Conservation (phyloP, 2,113 vertebrate genomes). For the Callithrix jacchus region DNA sequence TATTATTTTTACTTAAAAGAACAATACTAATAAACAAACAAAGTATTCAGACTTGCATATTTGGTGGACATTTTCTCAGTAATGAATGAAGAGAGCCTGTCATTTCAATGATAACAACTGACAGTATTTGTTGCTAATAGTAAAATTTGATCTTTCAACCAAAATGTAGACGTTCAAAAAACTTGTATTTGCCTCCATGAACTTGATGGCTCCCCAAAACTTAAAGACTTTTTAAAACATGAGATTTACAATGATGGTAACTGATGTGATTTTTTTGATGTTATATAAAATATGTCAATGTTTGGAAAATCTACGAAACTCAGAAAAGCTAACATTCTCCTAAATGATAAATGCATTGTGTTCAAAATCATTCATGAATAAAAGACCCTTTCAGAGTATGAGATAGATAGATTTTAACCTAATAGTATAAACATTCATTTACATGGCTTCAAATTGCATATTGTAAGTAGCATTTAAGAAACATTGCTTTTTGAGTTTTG, state of each 20-base stretch:
- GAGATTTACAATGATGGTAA: background rate
- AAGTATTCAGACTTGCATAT: background rate
- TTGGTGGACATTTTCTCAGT: background rate
- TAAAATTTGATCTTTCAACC: background rate
- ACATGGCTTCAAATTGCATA: background rate
- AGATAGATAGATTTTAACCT: background rate
- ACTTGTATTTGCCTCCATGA: background rate
- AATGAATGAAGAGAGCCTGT: background rate
- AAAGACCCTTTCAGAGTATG: background rate
- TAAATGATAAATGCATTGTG: background rate
- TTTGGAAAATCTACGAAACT: background rate
- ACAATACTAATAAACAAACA: background rate
- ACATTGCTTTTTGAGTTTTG: background rate
- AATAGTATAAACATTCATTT: background rate
- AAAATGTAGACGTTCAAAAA: background rate
- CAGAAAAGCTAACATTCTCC: background rate
- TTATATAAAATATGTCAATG: background rate
- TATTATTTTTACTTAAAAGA: background rate
- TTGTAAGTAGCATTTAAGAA: background rate
- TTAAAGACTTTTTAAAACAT: background rate
- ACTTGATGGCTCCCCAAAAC: background rate
- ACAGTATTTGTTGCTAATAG: background rate
- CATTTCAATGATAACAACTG: background rate
- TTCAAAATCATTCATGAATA: background rate
- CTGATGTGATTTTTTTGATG: background rate